Base-by-base conservation (phyloP, 2,888 invertebrate species). In the Linnaemya vulpina region DNA sequence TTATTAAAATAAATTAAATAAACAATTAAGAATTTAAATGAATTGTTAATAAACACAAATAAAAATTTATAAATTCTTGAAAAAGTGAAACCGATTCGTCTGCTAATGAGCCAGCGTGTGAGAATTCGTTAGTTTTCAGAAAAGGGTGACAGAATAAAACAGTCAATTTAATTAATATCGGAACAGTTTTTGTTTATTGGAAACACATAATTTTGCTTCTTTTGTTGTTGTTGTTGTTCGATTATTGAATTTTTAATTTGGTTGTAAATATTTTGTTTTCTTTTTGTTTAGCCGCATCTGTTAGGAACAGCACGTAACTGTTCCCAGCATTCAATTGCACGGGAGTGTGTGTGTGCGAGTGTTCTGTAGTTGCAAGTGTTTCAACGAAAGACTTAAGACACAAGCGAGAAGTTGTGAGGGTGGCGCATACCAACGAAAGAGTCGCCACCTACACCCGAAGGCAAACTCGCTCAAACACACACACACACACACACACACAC, bases 311-410 rank as follows among this genome's bases (percentile, higher is more conserved):
- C 11, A 30, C 3, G 38, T 40, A 11, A 1, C 10, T 40, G 35
- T 40, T 8, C 3, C 17, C 60, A 60, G 7, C 30, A 8, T 22
- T 17, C 30, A 15, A 49, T 5, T 46, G 22, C 30, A 7, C 11
- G 30, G 13, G 0, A 43, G 22, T 30, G 30, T 30, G 38, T 38
- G 35, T 58, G 20, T 60, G 58, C 25, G 17, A 49, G 9, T 58
- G 51, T 38, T 38, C 25, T 17, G 49, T 25, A n/a, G 76, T 15
- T 13, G 51, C 70, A 71, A 51, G 51, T 78, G 87, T 87, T 87
- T 86, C 86, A 89, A 88, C 90, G 88, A 89, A 90, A 90, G 90
- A 90, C 89, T 90, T 88, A 86, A 88, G 87, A 87, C 87, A 86
- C 90, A 88, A 90, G 88, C 90, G 87, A 86, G 88, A 88, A 89